Base-by-base conservation (phyloP, 2,113 vertebrate species). In the Uria aalge region DNA sequence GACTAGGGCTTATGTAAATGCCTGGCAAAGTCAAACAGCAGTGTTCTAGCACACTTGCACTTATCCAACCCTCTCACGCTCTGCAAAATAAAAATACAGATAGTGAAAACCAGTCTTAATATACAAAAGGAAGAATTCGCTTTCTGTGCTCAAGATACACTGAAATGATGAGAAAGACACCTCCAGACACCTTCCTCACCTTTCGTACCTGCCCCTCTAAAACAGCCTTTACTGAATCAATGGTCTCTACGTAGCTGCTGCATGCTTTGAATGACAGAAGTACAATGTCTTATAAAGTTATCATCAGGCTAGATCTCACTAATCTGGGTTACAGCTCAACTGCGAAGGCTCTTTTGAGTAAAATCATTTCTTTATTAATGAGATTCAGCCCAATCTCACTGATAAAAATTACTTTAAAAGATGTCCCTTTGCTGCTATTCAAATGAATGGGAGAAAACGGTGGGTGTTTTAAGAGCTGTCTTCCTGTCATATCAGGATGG, bases 391-490 rank as follows among this genome's bases (percentile, higher is more conserved):
- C 97, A 94, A 97, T 98, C 96, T 97, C 59, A 59, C 97, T 97
- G 97, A 98, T 98, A 98, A 98, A 98, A 98, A 98, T 92, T 95
- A 97, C 96, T 97, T 97, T 97, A 97, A 98, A 98, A 98, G 81
- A 94, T 97, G 97, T 96, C 98, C 98, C 97, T 98, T 98, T 98
- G 98, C 97, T 97, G 95, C 97, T 98, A 97, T 98, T 98, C 97
- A 98, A 97, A 98, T 98, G 98, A 98, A 98, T 90, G 32, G 95
- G 92, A 91, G 95, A 98, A 97, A 98, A 97, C 96, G 92, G 98
- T 98, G 97, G 98, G 98, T 98, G 98, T 98, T 98, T 98, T 98
- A 98, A 98, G 98, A 98, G 97, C 98, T 97, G 97, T 98, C 96
- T 98, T 97, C 95, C 93, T 97, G 95, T 98, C 97, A 97, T 97